These are phyloP conservation scores for Labeo catla DNA, from an alignment of 2,113 vertebrate genomes.

Conservation along the genomic window DNA sequence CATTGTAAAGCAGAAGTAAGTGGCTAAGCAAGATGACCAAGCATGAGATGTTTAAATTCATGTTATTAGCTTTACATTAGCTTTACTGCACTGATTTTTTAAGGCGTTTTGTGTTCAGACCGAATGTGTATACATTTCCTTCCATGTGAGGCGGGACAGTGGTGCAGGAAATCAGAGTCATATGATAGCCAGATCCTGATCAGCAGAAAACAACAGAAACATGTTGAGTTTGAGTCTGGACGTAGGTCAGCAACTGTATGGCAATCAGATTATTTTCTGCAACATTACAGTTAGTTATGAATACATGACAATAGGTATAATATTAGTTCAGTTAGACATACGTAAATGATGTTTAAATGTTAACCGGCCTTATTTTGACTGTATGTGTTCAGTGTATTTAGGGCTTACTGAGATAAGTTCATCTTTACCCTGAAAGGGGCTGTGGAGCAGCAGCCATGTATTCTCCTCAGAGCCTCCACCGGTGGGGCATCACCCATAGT, in stretches of 20 bases:
- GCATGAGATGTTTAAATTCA: constrained; percentile 21
- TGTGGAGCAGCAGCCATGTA: constrained; percentile 67
- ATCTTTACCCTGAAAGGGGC: constrained; percentile 1
- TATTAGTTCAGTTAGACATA: not conserved
- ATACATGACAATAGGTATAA: not conserved
- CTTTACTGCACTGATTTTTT: not conserved
- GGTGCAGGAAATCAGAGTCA: constrained; percentile 59
- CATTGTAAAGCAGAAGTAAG: constrained; percentile 1
- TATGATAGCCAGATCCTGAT: constrained; percentile 50
- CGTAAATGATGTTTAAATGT: not conserved
- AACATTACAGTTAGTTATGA: not conserved
- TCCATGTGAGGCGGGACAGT: constrained; percentile 35
- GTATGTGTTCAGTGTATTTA: constrained; percentile 10
- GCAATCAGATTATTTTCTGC: constrained; percentile 1
- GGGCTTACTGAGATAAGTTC: not conserved
- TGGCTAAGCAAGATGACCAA: constrained; percentile 1
- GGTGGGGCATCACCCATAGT: constrained; percentile 80
- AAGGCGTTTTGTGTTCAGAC: not conserved
- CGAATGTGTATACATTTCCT: constrained; percentile 14
- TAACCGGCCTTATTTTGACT: not conserved
- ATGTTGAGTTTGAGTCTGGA: constrained; percentile 17
- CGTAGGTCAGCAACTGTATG: not conserved
- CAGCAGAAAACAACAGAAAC: constrained; percentile 37
- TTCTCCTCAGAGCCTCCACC: constrained; percentile 80
- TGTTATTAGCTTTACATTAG: constrained; percentile 2